Base-by-base conservation (phyloP, 2,113 vertebrate genomes). In the Mohoua ochrocephala region DNA sequence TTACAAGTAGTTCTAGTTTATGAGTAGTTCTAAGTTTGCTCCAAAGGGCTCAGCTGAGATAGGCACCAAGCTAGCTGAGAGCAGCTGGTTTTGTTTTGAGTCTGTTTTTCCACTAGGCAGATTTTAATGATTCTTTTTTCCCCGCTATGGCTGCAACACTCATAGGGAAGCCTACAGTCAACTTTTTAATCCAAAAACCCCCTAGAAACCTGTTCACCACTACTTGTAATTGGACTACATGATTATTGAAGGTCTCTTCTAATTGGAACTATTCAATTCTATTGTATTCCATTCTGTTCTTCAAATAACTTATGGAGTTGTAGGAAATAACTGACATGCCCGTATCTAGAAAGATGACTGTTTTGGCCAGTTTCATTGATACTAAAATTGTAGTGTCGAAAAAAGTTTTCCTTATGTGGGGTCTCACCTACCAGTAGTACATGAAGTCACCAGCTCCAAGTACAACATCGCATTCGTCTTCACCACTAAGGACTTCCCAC, bases 131-230 rank as follows among this genome's bases (percentile, higher is more conserved):
- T 52, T 30, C 8, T 24, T 59, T 64, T 35, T 35, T 21, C 1
- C 2, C 3, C 15, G n/a, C 17, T 15, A 3, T 33, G 56, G 9
- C 44, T 61, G 30, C 49, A 64, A 15, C 14, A 45, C 6, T 69
- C 52, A 23, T 1, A 47, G 24, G 22, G 24, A 70, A 89, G 11
- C 13, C 45, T 5, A 54, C 4, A 52, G n/a, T 30, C 22, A 56
- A 27, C 3, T 39, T 54, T 37, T 82, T 52, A 3, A 47, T 39
- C 12, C 5, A 39, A 42, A 64, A 52, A 24, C 1, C 0, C 3
- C 8, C 6, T 21, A n/a, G 19, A 50, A n/a, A 47, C 17, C 37
- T 71, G 11, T n/a, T 70, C 35, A 41, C 8, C 26, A 19, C 14
- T 13, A 13, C 9, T 27, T 83, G 23, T 26, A 49, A 11, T 3